phyloP scores from a whole-genome alignment of 1,140 invertebrate genomes.

The Drosophila pseudoobscura region DNA sequence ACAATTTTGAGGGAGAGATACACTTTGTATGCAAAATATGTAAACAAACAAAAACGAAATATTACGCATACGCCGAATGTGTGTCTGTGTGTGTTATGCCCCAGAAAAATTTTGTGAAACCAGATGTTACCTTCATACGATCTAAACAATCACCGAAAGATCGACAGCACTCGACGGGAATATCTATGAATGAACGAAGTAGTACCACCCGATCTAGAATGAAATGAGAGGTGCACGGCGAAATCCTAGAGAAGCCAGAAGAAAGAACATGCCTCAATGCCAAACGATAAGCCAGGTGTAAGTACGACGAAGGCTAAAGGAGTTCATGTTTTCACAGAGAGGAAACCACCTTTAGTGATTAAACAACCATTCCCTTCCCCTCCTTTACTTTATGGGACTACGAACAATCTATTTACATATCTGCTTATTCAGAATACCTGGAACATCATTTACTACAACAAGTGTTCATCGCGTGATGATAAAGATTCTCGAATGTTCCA shows the following conservation, averaged over 20 bases:
- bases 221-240: constrained; percentile 7
- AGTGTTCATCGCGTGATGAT: too few relatives aligned
- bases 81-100: not conserved
- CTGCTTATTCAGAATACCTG: too few relatives aligned
- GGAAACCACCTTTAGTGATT: too few relatives aligned
- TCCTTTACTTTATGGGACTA: too few relatives aligned
- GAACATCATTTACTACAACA: too few relatives aligned
- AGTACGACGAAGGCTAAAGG: too few relatives aligned
- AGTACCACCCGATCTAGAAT: constrained; percentile 15
- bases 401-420: too few relatives aligned
- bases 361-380: too few relatives aligned
- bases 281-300: too few relatives aligned
- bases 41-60: constrained; percentile 42
- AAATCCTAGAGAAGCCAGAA: too few relatives aligned
- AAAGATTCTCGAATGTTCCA: too few relatives aligned
- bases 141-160: constrained; percentile 35
- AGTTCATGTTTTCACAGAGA: too few relatives aligned
- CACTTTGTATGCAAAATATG: constrained; percentile 40
- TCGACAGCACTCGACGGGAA: constrained; percentile 10
- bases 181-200: constrained; percentile 39
- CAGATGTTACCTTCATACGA: constrained; percentile 42
- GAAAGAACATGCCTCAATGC: not conserved
- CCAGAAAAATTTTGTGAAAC: constrained; percentile 27
- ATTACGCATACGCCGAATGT: constrained; percentile 41
- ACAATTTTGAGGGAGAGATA: constrained; percentile 37